Evolutionary conservation across 2,888 invertebrate species (phyloP).

Genomic region (Orthonychiurus folsomi): DNA sequence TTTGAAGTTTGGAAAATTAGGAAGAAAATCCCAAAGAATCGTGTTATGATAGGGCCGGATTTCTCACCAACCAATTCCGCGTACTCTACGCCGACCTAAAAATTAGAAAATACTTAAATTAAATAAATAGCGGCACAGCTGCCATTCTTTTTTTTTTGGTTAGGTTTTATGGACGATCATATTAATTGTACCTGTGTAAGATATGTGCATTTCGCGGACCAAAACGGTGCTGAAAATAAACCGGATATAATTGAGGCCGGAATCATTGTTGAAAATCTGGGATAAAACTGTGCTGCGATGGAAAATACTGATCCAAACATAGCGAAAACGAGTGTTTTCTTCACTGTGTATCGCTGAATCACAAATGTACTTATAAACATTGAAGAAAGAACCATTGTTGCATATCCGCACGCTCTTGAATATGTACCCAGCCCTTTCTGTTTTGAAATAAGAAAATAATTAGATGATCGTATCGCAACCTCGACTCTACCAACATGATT

Average conservation of each 20-base stretch:
- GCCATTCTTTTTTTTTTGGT: too few relatives aligned
- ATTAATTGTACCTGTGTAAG: conserved; percentile 50
- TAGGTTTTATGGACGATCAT: neutral
- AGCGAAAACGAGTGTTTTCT: neutral
- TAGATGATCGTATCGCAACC: neutral
- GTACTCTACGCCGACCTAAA: conserved; percentile 68
- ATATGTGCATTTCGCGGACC: conserved; percentile 56
- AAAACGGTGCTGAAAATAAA: neutral
- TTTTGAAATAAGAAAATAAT: neutral
- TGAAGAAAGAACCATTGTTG: conserved; percentile 74
- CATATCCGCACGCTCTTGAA: conserved; percentile 82
- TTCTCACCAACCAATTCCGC: conserved; percentile 84
- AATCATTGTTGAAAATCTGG: neutral
- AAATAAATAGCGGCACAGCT: too few relatives aligned
- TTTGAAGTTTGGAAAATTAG: conserved; percentile 87
- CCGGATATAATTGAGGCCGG: neutral
- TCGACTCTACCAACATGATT: too few relatives aligned
- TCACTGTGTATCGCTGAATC: conserved; percentile 42
- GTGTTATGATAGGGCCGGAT: conserved; percentile 82
- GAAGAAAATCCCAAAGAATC: conserved; percentile 98
- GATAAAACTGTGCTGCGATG: neutral
- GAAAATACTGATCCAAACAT: neutral
- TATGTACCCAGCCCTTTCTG: conserved; percentile 79
- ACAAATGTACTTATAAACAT: conserved; percentile 74
- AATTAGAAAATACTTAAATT: neutral